Base-by-base conservation (phyloP, 30 jellyfish, hydroid and myxozoan genomes). In the Hydractinia echinata region DNA sequence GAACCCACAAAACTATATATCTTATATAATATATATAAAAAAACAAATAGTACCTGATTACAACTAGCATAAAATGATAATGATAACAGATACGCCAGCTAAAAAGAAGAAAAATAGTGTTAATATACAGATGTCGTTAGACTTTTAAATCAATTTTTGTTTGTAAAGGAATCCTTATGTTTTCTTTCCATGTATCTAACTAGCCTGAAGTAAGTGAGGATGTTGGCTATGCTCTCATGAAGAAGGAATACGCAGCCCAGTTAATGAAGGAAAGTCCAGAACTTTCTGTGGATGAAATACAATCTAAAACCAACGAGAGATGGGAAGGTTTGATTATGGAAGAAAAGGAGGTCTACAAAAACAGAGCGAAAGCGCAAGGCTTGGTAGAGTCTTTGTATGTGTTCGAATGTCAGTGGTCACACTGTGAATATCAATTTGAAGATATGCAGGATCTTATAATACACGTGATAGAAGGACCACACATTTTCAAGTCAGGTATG, bases 401-500 rank as follows among this genome's bases (percentile, higher is more conserved):
- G 11, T 87, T 86, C 81, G 98, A 92, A 54, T 92, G 98, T 72
- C 96, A 88, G 19, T 92, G 98, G 98, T 8, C 80, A 20, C 89
- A 82, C 52, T 92, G 98, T 67, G 96, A 92, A 51, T 83, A 92
- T 67, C 98, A 92, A 76, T 92, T 84, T 71, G 98, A 92, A 72
- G 96, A 87, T 54, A 83, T 86, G 8, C 96, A 87, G 62, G 98
- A 92, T 61, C 90, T 92, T 51, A 87, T 92, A 92, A 87, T 92
- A 44, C 98, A 92, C 70, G 98, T 92, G 20, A 87, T 92, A 96
- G 98, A 92, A 77, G 98, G 98, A 6, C 95, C 95, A 44, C 98
- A 92, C 81, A 88, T 92, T 11, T 91, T 87, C 5, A 81, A 82
- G 82, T 91, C 94, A 69, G 98, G 96, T 64, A 30, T 30, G 44